Conservation (phyloP, 2,113 vertebrate species). For the Anhinga anhinga region DNA sequence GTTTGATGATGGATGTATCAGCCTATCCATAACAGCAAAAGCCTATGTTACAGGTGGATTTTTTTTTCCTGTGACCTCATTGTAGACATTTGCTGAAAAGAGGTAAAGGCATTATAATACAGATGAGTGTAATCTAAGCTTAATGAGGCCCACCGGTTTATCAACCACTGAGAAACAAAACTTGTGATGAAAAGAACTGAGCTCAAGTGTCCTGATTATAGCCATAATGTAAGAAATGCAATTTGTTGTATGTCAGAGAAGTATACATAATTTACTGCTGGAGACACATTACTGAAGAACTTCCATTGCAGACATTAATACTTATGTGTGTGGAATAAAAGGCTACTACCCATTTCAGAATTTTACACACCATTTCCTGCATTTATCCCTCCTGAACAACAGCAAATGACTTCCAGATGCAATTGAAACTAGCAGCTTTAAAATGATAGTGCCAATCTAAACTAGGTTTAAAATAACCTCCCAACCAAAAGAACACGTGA, state of each 20-base stretch:
- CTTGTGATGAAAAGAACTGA: neutral
- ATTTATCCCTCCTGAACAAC: slow-evolving; percentile 37
- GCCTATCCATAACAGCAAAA: neutral
- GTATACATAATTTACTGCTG: neutral
- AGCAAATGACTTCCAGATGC: neutral
- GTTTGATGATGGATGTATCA: neutral
- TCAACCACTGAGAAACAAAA: neutral
- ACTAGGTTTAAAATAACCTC: neutral
- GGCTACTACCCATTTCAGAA: slow-evolving; percentile 3
- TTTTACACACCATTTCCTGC: slow-evolving; percentile 41
- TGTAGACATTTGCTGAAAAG: neutral
- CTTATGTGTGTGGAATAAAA: slow-evolving; percentile 8
- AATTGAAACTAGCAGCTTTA: slow-evolving; percentile 39
- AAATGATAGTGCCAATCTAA: neutral
- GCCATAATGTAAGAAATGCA: neutral
- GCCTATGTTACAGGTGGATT: neutral
- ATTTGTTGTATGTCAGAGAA: neutral
- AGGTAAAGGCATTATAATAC: neutral
- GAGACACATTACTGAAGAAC: neutral
- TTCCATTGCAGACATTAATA: slow-evolving; percentile 3
- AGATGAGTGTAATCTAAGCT: neutral
- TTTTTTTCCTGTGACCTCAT: neutral
- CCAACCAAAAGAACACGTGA: neutral
- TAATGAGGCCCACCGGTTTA: neutral
- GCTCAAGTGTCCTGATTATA: neutral